Percentiles rank a stretch among this genome's conserved stretches.
Evolutionary conservation across 1,140 invertebrate species (phyloP).

Genomic region (Acromyrmex heyeri): DNA sequence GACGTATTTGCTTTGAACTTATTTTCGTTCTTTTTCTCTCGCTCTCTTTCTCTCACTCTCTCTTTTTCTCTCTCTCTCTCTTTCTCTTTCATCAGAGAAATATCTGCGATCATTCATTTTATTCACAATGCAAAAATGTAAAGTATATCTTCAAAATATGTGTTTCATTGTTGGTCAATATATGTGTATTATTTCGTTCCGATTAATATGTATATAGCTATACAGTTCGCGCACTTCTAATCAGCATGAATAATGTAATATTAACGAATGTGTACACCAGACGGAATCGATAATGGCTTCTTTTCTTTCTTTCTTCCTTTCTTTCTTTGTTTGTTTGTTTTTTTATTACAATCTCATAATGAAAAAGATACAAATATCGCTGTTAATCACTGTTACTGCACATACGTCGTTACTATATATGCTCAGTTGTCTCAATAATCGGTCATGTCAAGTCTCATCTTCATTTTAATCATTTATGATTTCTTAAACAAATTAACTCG

Average conservation of each 20-base stretch:
- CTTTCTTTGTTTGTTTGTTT: neutral
- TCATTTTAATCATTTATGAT: neutral
- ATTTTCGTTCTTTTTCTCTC: constrained; percentile 13
- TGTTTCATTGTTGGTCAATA: constrained; percentile 54
- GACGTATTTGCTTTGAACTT: constrained; percentile 7
- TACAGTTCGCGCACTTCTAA: constrained; percentile 62
- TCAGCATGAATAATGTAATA: constrained; percentile 60
- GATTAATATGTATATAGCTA: constrained; percentile 64
- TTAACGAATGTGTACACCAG: constrained; percentile 67
- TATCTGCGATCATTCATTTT: constrained; percentile 61
- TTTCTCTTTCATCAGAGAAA: constrained; percentile 22
- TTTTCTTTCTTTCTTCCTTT: constrained; percentile 10
- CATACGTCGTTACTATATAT: constrained; percentile 51
- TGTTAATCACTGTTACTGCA: constrained; percentile 48
- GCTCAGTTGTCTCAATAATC: constrained; percentile 24
- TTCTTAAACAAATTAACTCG: constrained; percentile 17
- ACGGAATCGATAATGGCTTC: constrained; percentile 67
- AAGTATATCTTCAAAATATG: constrained; percentile 62
- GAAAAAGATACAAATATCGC: constrained; percentile 65
- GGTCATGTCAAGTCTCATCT: neutral
- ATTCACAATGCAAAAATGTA: constrained; percentile 76
- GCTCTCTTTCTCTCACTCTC: neutral
- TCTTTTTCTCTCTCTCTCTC: constrained; percentile 22
- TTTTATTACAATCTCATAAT: constrained; percentile 62
- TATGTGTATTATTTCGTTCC: constrained; percentile 31